These are phyloP conservation scores for Cephus rjabovi DNA, from an alignment of 2,888 invertebrate species.

Conservation along the genomic window DNA sequence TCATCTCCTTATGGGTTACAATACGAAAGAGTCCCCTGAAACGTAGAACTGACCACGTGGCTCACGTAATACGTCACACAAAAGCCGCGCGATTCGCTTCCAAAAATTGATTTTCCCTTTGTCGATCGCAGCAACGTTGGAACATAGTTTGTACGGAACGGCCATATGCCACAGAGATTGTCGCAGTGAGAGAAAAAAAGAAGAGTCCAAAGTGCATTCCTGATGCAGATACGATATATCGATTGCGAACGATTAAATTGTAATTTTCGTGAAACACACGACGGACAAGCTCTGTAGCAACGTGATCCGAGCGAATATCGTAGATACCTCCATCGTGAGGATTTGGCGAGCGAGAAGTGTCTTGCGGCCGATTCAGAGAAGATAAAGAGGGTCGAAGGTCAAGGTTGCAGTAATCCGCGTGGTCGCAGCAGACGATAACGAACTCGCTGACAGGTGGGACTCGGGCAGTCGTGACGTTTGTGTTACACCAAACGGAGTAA, in stretches of 20 bases:
- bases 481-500: slow-evolving; percentile 60
- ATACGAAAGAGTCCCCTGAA: neutral
- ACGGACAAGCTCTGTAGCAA: neutral
- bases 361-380: slow-evolving; percentile 36
- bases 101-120: neutral
- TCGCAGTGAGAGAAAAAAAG: neutral
- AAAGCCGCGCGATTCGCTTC: neutral
- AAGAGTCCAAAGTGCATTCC: too few species aligned
- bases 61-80: neutral
- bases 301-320: slow-evolving; percentile 11
- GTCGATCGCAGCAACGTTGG: neutral
- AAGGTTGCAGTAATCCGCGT: slow-evolving; percentile 80
- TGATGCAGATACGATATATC: neutral
- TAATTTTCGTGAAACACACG: neutral
- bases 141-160: slow-evolving; percentile 1
- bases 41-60: neutral
- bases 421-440: slow-evolving; percentile 84
- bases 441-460: slow-evolving; percentile 71
- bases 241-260: neutral
- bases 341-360: slow-evolving; percentile 50
- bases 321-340: slow-evolving; percentile 57
- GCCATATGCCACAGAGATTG: neutral
- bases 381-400: slow-evolving; percentile 72
- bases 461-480: slow-evolving; percentile 48
- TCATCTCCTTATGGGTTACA: neutral